Conservation (phyloP, 2,888 invertebrate genomes). For the Hipparchia semele region DNA sequence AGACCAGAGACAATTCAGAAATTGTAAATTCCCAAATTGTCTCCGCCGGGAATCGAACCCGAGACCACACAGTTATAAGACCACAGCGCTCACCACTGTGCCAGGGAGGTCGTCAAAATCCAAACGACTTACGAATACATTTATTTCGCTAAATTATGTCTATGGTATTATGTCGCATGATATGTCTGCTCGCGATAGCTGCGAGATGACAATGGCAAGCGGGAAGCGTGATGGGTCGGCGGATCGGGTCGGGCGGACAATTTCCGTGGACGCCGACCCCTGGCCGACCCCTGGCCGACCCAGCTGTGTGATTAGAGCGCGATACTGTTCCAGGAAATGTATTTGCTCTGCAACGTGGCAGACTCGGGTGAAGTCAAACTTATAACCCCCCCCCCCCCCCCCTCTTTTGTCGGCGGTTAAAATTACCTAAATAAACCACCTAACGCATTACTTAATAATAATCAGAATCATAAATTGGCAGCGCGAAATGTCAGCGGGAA, state of each 20-base stretch:
- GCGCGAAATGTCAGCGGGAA: constrained; percentile 19
- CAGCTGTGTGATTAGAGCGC: constrained; percentile 43
- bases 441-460: constrained; percentile 1
- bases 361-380: not conserved
- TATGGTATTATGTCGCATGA: too few relatives aligned
- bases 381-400: too few relatives aligned
- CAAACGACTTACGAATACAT: too few relatives aligned
- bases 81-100: too few relatives aligned
- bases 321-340: constrained; percentile 37
- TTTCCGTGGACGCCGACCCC: constrained; percentile 36
- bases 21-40: too few relatives aligned
- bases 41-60: too few relatives aligned
- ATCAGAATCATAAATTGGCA: constrained; percentile 21
- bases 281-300: not conserved
- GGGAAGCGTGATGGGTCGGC: constrained; percentile 39
- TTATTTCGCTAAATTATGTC: not conserved
- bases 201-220: constrained; percentile 38
- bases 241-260: constrained; percentile 44
- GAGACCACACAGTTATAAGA: too few relatives aligned
- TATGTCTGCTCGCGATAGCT: constrained; percentile 5
- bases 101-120: too few relatives aligned
- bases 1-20: too few relatives aligned
- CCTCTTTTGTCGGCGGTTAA: too few relatives aligned
- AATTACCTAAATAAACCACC: too few relatives aligned
- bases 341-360: constrained; percentile 23